Conservation (phyloP, 2,113 vertebrate genomes). For the Seriola dumerili region DNA sequence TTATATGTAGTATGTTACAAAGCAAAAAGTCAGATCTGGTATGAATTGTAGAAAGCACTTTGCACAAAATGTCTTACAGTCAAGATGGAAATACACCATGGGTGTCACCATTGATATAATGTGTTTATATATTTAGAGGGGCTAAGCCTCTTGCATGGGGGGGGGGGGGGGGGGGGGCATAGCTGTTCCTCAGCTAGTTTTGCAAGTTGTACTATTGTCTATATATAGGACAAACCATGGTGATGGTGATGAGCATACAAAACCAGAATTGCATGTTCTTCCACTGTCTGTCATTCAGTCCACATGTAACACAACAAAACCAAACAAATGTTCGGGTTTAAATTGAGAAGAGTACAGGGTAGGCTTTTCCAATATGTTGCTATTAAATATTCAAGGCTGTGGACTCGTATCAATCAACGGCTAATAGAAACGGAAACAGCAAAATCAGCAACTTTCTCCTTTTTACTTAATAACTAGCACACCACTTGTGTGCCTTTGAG, state of each 20-base stretch:
- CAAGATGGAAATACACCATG: not conserved
- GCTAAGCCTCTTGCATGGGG: too few relatives aligned
- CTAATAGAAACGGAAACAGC: not conserved
- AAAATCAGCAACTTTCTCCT: not conserved
- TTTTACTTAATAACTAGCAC: not conserved
- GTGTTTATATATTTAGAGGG: not conserved
- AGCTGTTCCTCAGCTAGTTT: not conserved
- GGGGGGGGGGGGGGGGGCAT: too few relatives aligned
- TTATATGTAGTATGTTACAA: not conserved
- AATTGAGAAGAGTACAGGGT: not conserved
- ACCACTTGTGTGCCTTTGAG: too few relatives aligned
- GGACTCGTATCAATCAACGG: not conserved
- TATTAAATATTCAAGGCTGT: not conserved
- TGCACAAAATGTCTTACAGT: not conserved
- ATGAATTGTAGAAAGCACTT: not conserved
- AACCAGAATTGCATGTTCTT: not conserved
- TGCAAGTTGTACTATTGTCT: not conserved
- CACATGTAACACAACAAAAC: too few relatives aligned
- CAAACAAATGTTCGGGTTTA: not conserved
- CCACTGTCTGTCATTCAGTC: too few relatives aligned
- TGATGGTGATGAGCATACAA: not conserved
- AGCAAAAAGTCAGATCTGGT: constrained; percentile 5
- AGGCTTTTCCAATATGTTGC: not conserved
- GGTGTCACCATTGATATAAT: not conserved
- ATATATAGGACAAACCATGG: not conserved